These are phyloP conservation scores for Cheilosia soror DNA, from an alignment of 2,888 invertebrate species.

Conservation along the genomic window DNA sequence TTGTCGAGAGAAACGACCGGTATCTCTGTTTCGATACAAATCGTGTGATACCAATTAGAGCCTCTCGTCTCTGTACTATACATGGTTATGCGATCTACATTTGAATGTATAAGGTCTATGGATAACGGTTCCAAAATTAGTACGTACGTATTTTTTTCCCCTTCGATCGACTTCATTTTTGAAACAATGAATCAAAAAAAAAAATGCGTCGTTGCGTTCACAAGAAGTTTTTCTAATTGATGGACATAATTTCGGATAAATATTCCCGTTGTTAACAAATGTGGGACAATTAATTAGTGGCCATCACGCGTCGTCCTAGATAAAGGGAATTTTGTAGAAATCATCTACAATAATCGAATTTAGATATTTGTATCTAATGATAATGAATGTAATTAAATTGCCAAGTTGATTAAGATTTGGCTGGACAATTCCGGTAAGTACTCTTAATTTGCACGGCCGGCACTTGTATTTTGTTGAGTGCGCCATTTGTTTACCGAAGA, in stretches of 20 bases:
- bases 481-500: neutral
- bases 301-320: neutral
- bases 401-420: neutral
- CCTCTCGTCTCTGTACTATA: constrained; percentile 20
- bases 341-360: constrained; percentile 13
- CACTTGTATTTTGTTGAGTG: neutral
- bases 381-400: neutral
- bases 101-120: constrained; percentile 41
- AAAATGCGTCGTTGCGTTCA: neutral
- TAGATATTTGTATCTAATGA: neutral
- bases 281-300: too few species aligned
- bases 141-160: neutral
- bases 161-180: constrained; percentile 1
- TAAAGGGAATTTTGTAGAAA: neutral
- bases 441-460: constrained; percentile 20
- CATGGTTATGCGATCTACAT: constrained; percentile 54
- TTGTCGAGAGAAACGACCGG: constrained; percentile 9
- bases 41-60: constrained; percentile 64
- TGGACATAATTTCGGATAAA: neutral
- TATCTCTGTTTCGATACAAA: constrained; percentile 3
- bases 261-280: too few species aligned
- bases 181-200: constrained; percentile 27
- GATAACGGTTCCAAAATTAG: constrained; percentile 55
- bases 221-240: neutral
- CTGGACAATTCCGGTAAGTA: neutral